Evolutionary conservation across 2,113 vertebrate species (phyloP).

Genomic region (Sylvicapra grimmia): DNA sequence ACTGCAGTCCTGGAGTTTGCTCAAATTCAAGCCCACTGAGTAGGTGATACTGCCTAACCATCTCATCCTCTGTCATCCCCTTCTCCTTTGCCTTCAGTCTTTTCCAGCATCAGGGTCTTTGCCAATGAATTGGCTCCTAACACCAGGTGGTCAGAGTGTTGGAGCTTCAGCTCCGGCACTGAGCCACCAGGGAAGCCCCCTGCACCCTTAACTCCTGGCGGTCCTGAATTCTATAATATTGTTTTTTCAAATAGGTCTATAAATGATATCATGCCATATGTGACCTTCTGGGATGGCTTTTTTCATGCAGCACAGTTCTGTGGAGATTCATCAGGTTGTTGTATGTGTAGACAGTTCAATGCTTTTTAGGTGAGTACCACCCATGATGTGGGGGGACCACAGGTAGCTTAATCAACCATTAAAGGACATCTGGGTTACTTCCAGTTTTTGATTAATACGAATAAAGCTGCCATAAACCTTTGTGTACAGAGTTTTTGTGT

Average conservation of each 20-base stretch:
- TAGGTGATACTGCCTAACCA: background rate
- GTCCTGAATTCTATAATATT: background rate
- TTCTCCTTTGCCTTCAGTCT: background rate
- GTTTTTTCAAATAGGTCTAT: background rate
- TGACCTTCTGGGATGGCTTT: background rate
- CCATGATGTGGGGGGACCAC: too few relatives aligned
- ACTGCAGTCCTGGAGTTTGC: background rate
- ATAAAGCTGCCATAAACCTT: background rate
- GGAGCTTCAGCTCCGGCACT: background rate
- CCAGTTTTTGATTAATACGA: background rate
- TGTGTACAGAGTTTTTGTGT: background rate
- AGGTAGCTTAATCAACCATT: background rate
- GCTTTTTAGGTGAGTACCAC: background rate
- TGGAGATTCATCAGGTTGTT: background rate
- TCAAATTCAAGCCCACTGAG: background rate
- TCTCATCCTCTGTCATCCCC: background rate
- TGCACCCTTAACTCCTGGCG: background rate
- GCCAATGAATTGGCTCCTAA: background rate
- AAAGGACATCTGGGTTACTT: background rate
- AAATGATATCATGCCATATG: background rate
- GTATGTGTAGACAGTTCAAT: background rate
- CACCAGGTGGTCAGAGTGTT: background rate
- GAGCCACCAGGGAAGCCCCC: background rate
- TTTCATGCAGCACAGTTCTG: background rate
- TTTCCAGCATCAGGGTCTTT: background rate